Evolutionary conservation across 2,888 invertebrate genomes (phyloP).

Genomic region (Cremastinae sp.): DNA sequence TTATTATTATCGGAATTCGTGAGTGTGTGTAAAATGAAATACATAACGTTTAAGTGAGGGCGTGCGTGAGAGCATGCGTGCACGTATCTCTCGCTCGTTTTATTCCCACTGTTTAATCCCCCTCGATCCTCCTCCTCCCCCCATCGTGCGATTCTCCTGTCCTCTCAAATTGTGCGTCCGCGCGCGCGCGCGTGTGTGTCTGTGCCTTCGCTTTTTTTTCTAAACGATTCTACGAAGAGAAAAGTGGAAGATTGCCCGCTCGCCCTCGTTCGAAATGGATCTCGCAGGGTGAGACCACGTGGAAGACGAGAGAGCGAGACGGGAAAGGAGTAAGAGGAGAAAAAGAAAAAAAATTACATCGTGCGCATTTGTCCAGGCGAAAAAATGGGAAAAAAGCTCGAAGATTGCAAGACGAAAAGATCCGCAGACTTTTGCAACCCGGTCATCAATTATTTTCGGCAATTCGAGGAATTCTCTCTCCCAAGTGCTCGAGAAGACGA

Average conservation of each 20-base stretch:
- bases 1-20: constrained; percentile 4
- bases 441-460: constrained; percentile 66
- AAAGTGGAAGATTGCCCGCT: constrained; percentile 66
- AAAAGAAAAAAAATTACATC: background rate
- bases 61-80: constrained; percentile 55
- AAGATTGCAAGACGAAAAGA: constrained; percentile 1
- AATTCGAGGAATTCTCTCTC: constrained; percentile 58
- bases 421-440: constrained; percentile 43
- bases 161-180: constrained; percentile 12
- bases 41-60: constrained; percentile 21
- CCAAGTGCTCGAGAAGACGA: constrained; percentile 1
- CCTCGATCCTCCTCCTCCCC: constrained; percentile 33
- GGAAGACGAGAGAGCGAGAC: constrained; percentile 4
- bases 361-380: constrained; percentile 8
- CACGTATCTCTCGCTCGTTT: constrained; percentile 35
- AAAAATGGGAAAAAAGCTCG: constrained; percentile 9
- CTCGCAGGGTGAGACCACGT: constrained; percentile 57
- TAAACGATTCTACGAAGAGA: constrained; percentile 67
- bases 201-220: constrained; percentile 44
- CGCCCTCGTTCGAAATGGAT: constrained; percentile 66
- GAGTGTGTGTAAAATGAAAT: constrained; percentile 8
- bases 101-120: constrained; percentile 53
- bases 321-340: background rate
- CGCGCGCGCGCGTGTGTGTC: constrained; percentile 1
- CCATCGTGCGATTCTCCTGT: constrained; percentile 20